A percentile compares a stretch with the other conserved stretches of the same genome.
phyloP scores from a whole-genome alignment of 2,888 invertebrate species.

The Polyploca ridens region DNA sequence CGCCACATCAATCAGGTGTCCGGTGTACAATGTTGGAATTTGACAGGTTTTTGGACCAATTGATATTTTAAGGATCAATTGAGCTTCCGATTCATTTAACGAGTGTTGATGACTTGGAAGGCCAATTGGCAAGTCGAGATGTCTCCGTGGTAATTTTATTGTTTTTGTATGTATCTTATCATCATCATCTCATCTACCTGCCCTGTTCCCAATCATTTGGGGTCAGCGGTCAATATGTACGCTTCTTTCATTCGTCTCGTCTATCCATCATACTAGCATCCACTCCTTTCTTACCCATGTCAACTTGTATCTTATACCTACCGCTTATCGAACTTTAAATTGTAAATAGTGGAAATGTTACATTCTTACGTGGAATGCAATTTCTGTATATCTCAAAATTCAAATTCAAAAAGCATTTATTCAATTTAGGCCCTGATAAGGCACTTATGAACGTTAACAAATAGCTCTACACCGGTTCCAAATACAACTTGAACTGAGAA shows the following conservation, averaged over 20 bases:
- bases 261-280: no score
- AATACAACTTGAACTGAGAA: no score
- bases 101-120: neutral
- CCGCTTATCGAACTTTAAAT: neutral
- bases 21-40: neutral
- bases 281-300: no score
- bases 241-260: no score
- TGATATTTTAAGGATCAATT: constrained; percentile 10
- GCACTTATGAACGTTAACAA: no score
- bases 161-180: neutral
- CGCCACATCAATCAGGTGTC: neutral
- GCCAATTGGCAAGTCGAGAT: constrained; percentile 8
- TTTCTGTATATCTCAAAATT: neutral
- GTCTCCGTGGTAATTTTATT: neutral
- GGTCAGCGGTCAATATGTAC: no score
- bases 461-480: no score
- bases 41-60: neutral
- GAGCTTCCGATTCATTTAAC: neutral
- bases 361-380: neutral
- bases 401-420: no score
- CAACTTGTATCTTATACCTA: neutral
- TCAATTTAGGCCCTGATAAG: no score
- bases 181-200: no score
- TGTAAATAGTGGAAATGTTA: neutral
- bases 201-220: no score